A percentile compares a stretch with the other conserved stretches of the same genome.
Evolutionary conservation across 2,113 vertebrate genomes (phyloP).

Genomic region (Phrynosoma platyrhinos): DNA sequence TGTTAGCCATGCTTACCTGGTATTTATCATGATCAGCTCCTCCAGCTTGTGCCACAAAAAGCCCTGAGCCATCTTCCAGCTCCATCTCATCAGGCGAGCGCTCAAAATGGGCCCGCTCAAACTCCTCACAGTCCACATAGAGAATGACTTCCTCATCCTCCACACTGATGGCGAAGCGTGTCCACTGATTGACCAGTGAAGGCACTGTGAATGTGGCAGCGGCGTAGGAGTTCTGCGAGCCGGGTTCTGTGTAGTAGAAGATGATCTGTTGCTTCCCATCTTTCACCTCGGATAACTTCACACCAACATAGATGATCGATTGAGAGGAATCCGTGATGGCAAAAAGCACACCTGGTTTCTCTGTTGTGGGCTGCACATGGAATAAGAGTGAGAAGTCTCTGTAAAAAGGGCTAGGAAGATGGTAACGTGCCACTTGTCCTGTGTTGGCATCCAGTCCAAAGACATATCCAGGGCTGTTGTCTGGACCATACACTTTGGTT

Average conservation of each 20-base stretch:
- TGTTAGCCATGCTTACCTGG: conserved; percentile 76
- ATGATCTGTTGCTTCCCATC: conserved; percentile 81
- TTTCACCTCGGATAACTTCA: conserved; percentile 84
- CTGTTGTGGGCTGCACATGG: conserved; percentile 82
- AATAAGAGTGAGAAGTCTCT: conserved; percentile 90
- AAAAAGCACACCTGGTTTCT: conserved; percentile 83
- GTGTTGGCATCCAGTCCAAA: conserved; percentile 83
- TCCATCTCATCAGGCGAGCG: conserved; percentile 86
- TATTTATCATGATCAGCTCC: conserved; percentile 88
- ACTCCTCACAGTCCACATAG: conserved; percentile 87
- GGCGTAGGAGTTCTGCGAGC: conserved; percentile 71
- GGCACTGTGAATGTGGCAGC: conserved; percentile 88
- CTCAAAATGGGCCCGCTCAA: conserved; percentile 73
- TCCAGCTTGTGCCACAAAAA: conserved; percentile 93
- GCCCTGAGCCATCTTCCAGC: conserved; percentile 83
- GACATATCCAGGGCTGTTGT: conserved; percentile 80
- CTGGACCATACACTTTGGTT: conserved; percentile 75
- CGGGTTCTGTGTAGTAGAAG: conserved; percentile 90
- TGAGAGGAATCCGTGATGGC: conserved; percentile 87
- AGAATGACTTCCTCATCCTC: conserved; percentile 81
- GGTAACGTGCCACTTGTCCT: conserved; percentile 86
- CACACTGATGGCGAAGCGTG: conserved; percentile 86
- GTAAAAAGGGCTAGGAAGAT: conserved; percentile 88
- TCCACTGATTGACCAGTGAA: conserved; percentile 84
- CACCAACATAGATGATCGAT: conserved; percentile 84